Evolutionary conservation across 2,113 vertebrate species (phyloP), one percentile per base, ranked within the genome.

Genomic region (Gymnocephalus cernua): DNA sequence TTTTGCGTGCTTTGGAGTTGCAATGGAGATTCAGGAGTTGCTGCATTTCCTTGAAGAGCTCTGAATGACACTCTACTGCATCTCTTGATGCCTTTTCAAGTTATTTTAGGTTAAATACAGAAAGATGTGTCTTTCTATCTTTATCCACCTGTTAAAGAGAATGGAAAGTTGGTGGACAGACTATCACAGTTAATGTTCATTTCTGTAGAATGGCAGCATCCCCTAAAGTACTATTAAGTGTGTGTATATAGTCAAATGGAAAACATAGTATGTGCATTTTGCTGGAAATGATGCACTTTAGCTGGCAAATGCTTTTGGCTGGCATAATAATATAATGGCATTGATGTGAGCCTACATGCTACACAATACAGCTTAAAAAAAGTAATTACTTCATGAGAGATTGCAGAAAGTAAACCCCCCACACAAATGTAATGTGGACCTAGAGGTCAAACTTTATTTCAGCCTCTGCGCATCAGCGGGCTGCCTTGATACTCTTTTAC

Each of bases 381-480:
- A 77, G 62, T 56, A 61, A 84, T 78, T 15, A 67, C 47, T 44
- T 41, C 45, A 19, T 50, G 18, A 66, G 18, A 59, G 68, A 58
- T 12, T 13, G 12, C 51, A 15, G 12, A 80, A 80, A 63, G 41
- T 25, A 63, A 63, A n/a, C n/a, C 35, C 29, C 57, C 54, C 50
- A 75, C 58, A 68, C 54, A 62, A 71, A 71, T 32, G 45, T 21
- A 51, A n/a, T 61, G 25, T 23, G 69, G 29, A 72, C 51, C 48
- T 21, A 54, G 45, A 57, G 71, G 59, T 38, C 2, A 3, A 62
- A 73, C 41, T 62, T 72, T 44, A 79, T 64, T 69, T 75, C 53
- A 79, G 77, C 59, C 69, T 48, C 71, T 57, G 67, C 18, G 45
- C 53, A 58, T 74, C 56, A 81, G 65, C 61, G 80, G 50, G 69